Evolutionary conservation across 2,113 vertebrate species (phyloP).

Genomic region (Sylvietta virens): DNA sequence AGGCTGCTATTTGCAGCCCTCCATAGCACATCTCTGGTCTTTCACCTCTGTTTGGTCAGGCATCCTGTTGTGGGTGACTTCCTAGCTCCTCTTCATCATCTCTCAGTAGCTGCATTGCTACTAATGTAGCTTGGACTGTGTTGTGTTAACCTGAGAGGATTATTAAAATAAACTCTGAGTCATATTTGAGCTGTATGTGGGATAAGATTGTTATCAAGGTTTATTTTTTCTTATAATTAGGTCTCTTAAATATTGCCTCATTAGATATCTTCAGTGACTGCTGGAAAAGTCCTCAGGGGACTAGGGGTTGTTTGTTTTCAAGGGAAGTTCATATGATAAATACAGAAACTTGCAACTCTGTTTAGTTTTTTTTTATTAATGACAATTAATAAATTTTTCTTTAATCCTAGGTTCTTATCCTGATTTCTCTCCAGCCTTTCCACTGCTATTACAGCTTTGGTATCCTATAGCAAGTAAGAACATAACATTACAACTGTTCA

Average conservation of each 20-base stretch:
- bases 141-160: slow-evolving; percentile 5
- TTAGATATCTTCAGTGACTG: slow-evolving; percentile 45
- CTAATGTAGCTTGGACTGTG: not conserved
- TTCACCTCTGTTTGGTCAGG: not conserved
- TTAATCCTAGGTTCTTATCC: not conserved
- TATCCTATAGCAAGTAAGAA: slow-evolving; percentile 12
- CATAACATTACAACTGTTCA: not conserved
- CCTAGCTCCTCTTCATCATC: not conserved
- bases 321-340: slow-evolving; percentile 13
- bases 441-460: not conserved
- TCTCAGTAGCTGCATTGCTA: not conserved
- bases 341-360: not conserved
- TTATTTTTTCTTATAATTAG: slow-evolving; percentile 56
- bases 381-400: not conserved
- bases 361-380: not conserved
- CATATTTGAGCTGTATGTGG: slow-evolving; percentile 9
- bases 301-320: not conserved
- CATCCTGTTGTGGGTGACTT: not conserved
- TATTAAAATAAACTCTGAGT: slow-evolving; percentile 61
- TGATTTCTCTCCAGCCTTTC: not conserved
- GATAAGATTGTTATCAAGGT: slow-evolving; percentile 61
- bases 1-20: slow-evolving; percentile 17
- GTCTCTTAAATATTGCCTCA: slow-evolving; percentile 45
- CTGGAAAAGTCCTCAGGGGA: slow-evolving; percentile 37
- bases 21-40: not conserved